A percentile compares a stretch with the other conserved stretches of the same genome.
Conservation (phyloP, 2,888 invertebrate genomes). For the Tinea trinotella region DNA sequence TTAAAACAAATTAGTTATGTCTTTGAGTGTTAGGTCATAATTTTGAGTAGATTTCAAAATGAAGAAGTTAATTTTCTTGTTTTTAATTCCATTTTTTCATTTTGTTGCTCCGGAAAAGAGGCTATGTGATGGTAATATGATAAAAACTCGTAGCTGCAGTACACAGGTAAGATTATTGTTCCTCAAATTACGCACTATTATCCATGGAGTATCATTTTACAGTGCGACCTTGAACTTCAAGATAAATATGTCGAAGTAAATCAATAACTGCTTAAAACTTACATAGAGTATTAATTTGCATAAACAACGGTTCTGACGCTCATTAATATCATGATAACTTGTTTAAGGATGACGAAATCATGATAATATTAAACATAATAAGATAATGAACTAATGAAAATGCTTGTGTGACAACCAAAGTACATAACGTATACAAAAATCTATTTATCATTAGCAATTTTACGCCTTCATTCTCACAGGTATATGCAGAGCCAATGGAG, state of each 20-base stretch:
- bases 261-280: too few species aligned
- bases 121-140: conserved; percentile 41
- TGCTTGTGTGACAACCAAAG: too few species aligned
- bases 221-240: not conserved
- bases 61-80: conserved; percentile 24
- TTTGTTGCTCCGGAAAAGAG: conserved; percentile 35
- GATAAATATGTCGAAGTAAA: not conserved
- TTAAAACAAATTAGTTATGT: not conserved
- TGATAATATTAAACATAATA: too few species aligned
- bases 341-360: too few species aligned
- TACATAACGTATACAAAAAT: too few species aligned
- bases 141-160: conserved; percentile 43
- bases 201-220: not conserved
- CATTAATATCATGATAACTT: too few species aligned
- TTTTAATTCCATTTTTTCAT: conserved; percentile 35
- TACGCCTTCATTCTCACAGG: too few species aligned
- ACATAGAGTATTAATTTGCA: too few species aligned
- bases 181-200: not conserved
- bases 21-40: not conserved
- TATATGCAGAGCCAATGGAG: too few species aligned
- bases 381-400: too few species aligned
- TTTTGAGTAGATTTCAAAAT: not conserved
- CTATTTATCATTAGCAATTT: too few species aligned
- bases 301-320: too few species aligned
- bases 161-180: conserved; percentile 42